Percentiles rank a stretch among this genome's conserved stretches.
phyloP scores from a whole-genome alignment of 2,888 invertebrate species.

The Andrena praecox region DNA sequence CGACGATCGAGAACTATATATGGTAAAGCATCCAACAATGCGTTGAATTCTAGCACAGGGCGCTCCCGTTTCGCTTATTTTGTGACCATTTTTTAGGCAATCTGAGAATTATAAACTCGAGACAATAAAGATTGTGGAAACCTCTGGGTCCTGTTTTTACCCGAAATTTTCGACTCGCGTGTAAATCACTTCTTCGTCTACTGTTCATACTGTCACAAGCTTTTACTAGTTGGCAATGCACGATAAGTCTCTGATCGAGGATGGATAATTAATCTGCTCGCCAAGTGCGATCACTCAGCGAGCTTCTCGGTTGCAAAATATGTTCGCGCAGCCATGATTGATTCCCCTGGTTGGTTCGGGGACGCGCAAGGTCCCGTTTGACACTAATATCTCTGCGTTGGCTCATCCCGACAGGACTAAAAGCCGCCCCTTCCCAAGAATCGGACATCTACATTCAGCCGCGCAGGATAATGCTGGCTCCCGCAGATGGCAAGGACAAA shows the following conservation, averaged over 20 bases:
- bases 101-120: too few species aligned
- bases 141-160: too few species aligned
- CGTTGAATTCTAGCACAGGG: too few species aligned
- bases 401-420: constrained; percentile 48
- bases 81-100: too few species aligned
- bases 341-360: constrained; percentile 39
- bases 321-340: constrained; percentile 55
- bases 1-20: neutral
- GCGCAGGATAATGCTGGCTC: constrained; percentile 68
- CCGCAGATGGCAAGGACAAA: constrained; percentile 79
- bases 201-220: too few species aligned
- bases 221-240: too few species aligned
- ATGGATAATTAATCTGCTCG: neutral
- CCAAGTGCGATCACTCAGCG: neutral
- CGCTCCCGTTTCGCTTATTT: too few species aligned
- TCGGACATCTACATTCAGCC: constrained; percentile 69
- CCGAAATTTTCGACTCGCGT: too few species aligned
- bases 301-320: neutral
- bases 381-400: constrained; percentile 57
- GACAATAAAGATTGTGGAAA: too few species aligned
- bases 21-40: neutral
- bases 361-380: constrained; percentile 34
- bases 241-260: neutral
- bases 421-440: constrained; percentile 45
- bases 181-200: too few species aligned